These are phyloP conservation scores for Clostera curtula DNA, from an alignment of 2,888 invertebrate genomes.

Conservation along the genomic window DNA sequence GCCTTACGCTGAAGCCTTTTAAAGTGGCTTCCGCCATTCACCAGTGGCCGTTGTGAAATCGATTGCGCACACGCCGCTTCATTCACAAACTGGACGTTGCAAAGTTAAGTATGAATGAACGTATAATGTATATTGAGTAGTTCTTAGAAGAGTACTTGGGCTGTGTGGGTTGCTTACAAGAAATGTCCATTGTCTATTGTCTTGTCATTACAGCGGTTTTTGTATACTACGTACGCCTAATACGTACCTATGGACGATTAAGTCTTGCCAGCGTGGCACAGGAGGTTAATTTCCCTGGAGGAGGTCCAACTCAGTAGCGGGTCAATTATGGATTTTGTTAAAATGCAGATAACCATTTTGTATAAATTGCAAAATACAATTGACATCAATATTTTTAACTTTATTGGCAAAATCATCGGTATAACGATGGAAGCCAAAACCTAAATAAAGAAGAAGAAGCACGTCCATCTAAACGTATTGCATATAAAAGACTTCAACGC, in stretches of 20 bases:
- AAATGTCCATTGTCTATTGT: too few relatives aligned
- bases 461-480: constrained; percentile 2
- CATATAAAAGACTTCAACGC: constrained; percentile 33
- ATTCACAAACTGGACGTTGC: constrained; percentile 39
- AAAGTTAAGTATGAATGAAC: constrained; percentile 26
- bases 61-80: constrained; percentile 34
- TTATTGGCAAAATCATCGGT: too few relatives aligned
- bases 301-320: background rate
- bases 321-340: background rate
- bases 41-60: constrained; percentile 40
- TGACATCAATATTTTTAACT: too few relatives aligned
- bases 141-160: constrained; percentile 7
- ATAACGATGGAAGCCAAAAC: too few relatives aligned
- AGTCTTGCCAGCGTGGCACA: too few relatives aligned
- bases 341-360: too few relatives aligned
- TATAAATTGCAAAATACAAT: too few relatives aligned
- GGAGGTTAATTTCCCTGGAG: too few relatives aligned
- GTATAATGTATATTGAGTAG: constrained; percentile 15
- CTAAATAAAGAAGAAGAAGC: too few relatives aligned
- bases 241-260: too few relatives aligned
- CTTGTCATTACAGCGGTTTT: too few relatives aligned
- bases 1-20: constrained; percentile 41
- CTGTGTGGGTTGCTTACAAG: background rate
- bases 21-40: constrained; percentile 33
- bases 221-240: too few relatives aligned